Conservation (phyloP, 2,888 invertebrate species). For the Drepanosiphum platanoidis region DNA sequence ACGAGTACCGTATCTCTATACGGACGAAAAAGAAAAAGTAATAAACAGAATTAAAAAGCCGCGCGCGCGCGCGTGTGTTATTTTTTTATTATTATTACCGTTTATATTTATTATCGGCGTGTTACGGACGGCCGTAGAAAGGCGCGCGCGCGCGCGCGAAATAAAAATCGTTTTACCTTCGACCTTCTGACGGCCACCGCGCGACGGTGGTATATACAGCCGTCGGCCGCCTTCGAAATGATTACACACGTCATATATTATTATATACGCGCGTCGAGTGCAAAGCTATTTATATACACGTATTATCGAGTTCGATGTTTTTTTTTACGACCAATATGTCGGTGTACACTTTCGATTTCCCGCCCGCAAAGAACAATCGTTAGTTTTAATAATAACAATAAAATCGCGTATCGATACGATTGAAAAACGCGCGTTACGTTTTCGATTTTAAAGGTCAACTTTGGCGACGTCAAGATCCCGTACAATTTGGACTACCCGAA, state of each 20-base stretch:
- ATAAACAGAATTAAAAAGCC: slow-evolving; percentile 12
- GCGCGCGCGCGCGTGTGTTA: background rate
- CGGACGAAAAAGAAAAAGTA: slow-evolving; percentile 14
- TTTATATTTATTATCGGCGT: too few relatives aligned
- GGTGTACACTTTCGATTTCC: slow-evolving; percentile 3
- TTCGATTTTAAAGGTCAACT: slow-evolving; percentile 77
- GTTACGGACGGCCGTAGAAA: slow-evolving; percentile 13
- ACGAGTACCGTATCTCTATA: background rate
- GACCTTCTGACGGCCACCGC: slow-evolving; percentile 50
- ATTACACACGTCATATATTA: too few relatives aligned
- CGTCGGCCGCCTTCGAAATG: slow-evolving; percentile 17
- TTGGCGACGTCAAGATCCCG: slow-evolving; percentile 86
- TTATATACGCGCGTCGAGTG: too few relatives aligned
- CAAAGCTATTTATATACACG: background rate
- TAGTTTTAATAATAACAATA: too few relatives aligned
- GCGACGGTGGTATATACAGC: too few relatives aligned
- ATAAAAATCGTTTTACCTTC: slow-evolving; percentile 40
- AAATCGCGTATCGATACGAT: background rate
- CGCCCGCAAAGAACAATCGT: too few relatives aligned
- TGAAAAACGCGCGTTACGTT: background rate
- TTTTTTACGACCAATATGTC: background rate
- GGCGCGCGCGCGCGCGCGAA: too few relatives aligned
- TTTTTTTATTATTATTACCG: slow-evolving; percentile 21
- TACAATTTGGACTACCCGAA: slow-evolving; percentile 81
- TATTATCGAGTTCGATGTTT: background rate